Conservation (phyloP, 2,888 invertebrate genomes). For the Drosophila mimica region DNA sequence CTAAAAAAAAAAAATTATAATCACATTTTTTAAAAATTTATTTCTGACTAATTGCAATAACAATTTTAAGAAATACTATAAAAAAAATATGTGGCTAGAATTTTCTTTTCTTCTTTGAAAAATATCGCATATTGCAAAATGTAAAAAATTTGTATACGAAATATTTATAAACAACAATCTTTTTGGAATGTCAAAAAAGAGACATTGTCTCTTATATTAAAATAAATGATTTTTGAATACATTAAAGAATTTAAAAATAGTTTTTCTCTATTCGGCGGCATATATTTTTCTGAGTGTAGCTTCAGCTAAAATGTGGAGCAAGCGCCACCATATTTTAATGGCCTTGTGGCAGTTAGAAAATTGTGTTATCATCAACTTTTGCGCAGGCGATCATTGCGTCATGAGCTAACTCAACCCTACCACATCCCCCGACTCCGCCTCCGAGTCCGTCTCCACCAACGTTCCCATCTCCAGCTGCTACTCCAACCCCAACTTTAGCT, state of each 20-base stretch:
- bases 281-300: not conserved
- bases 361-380: slow-evolving; percentile 56
- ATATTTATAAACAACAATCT: not conserved
- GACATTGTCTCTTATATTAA: not conserved
- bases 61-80: not conserved
- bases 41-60: fast-evolving
- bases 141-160: not conserved
- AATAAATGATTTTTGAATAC: not conserved
- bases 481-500: slow-evolving; percentile 15
- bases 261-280: not conserved
- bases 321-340: slow-evolving; percentile 41
- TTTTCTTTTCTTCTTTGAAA: too few species aligned
- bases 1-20: not conserved
- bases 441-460: not conserved
- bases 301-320: slow-evolving; percentile 5
- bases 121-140: not conserved
- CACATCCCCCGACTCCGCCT: not conserved
- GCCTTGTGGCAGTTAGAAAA: slow-evolving; percentile 42
- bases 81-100: too few species aligned
- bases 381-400: slow-evolving; percentile 49
- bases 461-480: not conserved
- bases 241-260: not conserved
- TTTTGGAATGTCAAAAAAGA: not conserved
- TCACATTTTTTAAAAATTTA: fast-evolving
- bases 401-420: slow-evolving; percentile 13